Evolutionary conservation across 2,113 vertebrate genomes (phyloP).

Genomic region (Haliaeetus leucogaster): DNA sequence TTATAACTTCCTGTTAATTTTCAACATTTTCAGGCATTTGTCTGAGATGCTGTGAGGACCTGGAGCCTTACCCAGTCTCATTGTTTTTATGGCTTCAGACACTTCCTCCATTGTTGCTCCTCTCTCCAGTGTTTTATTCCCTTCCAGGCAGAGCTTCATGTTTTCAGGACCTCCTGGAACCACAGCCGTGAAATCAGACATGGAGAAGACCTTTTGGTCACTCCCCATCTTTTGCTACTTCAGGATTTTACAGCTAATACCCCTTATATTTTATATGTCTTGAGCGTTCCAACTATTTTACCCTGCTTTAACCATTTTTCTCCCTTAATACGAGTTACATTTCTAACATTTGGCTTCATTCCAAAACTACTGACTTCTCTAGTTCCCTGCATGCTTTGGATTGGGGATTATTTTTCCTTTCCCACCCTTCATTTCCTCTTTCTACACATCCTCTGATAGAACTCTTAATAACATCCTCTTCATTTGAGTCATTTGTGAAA

Average conservation of each 20-base stretch:
- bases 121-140: conserved; percentile 44
- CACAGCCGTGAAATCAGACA: not conserved
- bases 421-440: not conserved
- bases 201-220: not conserved
- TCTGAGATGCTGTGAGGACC: not conserved
- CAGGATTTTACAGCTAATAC: not conserved
- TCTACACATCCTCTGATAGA: not conserved
- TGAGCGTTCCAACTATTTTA: not conserved
- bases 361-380: not conserved
- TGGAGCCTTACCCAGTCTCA: conserved; percentile 33
- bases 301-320: not conserved
- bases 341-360: not conserved
- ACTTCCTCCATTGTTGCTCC: conserved; percentile 62
- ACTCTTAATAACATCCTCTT: not conserved
- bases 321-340: not conserved
- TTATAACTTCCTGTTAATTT: not conserved
- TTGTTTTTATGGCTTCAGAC: conserved; percentile 21
- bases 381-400: not conserved
- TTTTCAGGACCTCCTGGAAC: conserved; percentile 31
- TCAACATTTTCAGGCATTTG: not conserved
- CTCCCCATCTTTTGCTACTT: not conserved
- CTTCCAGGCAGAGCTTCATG: conserved; percentile 43
- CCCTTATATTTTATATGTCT: not conserved
- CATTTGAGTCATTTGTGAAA: not conserved
- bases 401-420: not conserved